phyloP scores from a whole-genome alignment of 1,140 invertebrate genomes.

The Melitaea cinxia region DNA sequence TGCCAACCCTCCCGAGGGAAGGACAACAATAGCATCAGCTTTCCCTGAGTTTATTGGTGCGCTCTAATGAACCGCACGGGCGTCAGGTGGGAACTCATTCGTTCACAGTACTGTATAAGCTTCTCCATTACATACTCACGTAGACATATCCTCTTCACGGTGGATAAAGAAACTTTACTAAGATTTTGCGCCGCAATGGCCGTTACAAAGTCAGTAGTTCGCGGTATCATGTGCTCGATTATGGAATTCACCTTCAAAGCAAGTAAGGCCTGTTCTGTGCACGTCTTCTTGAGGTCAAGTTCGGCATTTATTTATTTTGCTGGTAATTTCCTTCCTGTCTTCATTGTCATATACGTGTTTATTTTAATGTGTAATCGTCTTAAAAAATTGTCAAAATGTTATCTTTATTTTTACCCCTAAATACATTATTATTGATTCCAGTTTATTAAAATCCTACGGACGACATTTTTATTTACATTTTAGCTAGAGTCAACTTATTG shows the following conservation, averaged over 20 bases:
- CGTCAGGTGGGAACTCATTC: constrained; percentile 51
- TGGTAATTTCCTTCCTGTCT: constrained; percentile 36
- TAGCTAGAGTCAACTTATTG: too few relatives aligned
- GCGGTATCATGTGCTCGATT: constrained; percentile 74
- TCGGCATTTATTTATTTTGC: constrained; percentile 35
- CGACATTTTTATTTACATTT: too few relatives aligned
- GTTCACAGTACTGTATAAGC: constrained; percentile 48
- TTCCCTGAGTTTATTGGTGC: constrained; percentile 67
- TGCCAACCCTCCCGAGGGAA: constrained; percentile 64
- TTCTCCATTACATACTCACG: constrained; percentile 44
- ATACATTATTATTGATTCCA: too few relatives aligned
- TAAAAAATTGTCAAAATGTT: too few relatives aligned
- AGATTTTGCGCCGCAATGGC: constrained; percentile 56
- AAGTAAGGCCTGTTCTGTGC: constrained; percentile 63
- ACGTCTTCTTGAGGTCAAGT: constrained; percentile 37
- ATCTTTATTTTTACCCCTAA: too few relatives aligned
- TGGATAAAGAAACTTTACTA: constrained; percentile 33
- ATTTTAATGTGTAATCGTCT: constrained; percentile 22
- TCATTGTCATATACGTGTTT: constrained; percentile 3
- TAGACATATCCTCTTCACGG: constrained; percentile 28
- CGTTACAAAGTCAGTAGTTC: constrained; percentile 70
- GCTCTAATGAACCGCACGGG: constrained; percentile 68
- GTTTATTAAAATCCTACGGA: too few relatives aligned
- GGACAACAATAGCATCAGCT: constrained; percentile 74
- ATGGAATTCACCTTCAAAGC: constrained; percentile 80